Base-by-base conservation (phyloP, 2,113 vertebrate species). In the Etheostoma cragini region DNA sequence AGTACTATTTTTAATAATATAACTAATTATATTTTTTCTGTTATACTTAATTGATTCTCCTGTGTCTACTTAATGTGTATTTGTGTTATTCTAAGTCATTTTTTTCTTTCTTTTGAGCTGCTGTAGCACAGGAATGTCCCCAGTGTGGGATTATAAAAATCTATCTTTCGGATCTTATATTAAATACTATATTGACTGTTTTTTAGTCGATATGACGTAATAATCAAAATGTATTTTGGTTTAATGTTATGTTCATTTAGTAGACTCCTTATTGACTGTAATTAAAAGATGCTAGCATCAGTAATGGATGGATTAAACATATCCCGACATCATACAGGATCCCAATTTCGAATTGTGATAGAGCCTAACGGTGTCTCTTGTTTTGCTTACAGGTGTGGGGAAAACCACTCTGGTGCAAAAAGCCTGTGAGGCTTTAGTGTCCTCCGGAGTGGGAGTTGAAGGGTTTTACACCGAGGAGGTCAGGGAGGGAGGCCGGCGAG, bases 401-500 rank as follows among this genome's bases (percentile, higher is more conserved):
- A 99, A 99, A 91, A 99, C 97, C 72, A 99, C 98, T 16, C 87
- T 99, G 89, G 96, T 99, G 81, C 96, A 96, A 93, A 98, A 98
- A 91, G 95, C 93, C 22, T 94, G 93, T 76, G 97, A 97, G 46
- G 90, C 91, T 16, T 81, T 99, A 0, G 93, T 92, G 83, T 95
- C 96, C 5, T 93, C 95, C 0, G 96, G 96, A 0, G 15, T 95
- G 79, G 82, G 90, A 8, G 80, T 96, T 6, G 95, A 97, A 75
- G 98, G 98, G n/a, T 99, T 99, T 94, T 98, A 97, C 91, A 99
- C 98, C 0, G 96, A 99, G 82, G 98, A 99, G 94, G 96, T 99
- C 80, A 94, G 97, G 77, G 94, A 96, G 77, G 91, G 94, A 53
- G 96, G 96, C 66, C 95, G 95, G 67, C 96, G 98, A 93, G 92